Percentiles rank a stretch among this genome's conserved stretches.
Conservation (phyloP, 2,113 vertebrate species). For the Pseudopipra pipra region DNA sequence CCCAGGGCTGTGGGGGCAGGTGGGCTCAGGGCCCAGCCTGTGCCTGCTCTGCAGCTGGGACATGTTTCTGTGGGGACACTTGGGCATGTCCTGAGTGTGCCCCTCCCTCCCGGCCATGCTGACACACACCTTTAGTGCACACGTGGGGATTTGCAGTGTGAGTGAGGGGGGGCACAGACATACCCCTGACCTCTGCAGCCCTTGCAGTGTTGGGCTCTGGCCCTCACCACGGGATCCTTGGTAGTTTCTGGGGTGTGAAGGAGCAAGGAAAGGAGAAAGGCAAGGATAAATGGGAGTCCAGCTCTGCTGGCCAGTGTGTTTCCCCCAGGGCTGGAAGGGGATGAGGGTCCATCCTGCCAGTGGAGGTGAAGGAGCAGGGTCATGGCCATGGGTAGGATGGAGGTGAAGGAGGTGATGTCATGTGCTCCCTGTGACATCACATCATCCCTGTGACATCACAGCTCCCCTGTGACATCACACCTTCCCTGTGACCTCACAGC, state of each 20-base stretch:
- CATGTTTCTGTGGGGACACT: fast-evolving
- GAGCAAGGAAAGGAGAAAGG: neutral
- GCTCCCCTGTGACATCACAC: no score
- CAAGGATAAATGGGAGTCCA: fast-evolving
- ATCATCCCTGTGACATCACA: no score
- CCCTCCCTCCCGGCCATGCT: fast-evolving
- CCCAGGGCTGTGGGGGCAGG: neutral
- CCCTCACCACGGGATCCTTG: neutral
- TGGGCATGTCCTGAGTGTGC: fast-evolving
- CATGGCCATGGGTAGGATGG: neutral
- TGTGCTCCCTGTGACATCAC: no score
- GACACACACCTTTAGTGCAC: fast-evolving
- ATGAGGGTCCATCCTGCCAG: fast-evolving
- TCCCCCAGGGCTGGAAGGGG: neutral
- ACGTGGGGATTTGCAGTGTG: fast-evolving
- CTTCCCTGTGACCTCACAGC: no score
- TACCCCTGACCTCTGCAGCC: neutral
- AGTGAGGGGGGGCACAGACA: neutral
- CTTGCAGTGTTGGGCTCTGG: fast-evolving
- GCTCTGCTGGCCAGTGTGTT: fast-evolving
- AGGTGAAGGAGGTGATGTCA: no score
- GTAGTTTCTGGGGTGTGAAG: neutral
- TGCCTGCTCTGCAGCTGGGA: neutral
- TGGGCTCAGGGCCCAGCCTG: neutral
- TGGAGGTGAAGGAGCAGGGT: fast-evolving